These are phyloP conservation scores for Julus scanicus DNA, from an alignment of 2,888 invertebrate genomes.

Conservation along the genomic window DNA sequence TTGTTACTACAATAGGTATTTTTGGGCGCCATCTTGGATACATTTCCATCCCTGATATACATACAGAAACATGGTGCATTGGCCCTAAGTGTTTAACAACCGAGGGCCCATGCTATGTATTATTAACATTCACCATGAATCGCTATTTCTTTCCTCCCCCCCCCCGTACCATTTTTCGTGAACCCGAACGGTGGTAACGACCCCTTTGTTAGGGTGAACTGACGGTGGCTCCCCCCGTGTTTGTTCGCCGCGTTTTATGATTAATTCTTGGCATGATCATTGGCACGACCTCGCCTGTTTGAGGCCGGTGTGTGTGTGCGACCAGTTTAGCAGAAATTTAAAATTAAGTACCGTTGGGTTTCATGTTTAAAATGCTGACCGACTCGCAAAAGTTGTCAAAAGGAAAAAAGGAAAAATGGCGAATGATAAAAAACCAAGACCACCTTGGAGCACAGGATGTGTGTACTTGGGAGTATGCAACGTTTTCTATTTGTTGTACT, in stretches of 20 bases:
- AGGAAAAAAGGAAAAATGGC: neutral
- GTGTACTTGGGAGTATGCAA: too few species aligned
- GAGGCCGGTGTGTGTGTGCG: neutral
- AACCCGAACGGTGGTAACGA: slow-evolving; percentile 26
- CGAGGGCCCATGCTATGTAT: too few species aligned
- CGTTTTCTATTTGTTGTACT: too few species aligned
- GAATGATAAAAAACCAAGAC: neutral
- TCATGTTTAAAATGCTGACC: neutral
- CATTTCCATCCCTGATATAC: too few species aligned
- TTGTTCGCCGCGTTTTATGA: neutral
- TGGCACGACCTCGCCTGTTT: neutral
- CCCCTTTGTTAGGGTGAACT: neutral
- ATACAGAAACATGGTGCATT: too few species aligned
- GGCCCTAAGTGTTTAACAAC: too few species aligned
- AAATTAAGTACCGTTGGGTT: neutral
- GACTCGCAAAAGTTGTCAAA: neutral
- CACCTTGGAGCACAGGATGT: slow-evolving; percentile 10
- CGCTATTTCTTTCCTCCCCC: neutral
- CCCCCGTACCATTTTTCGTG: neutral
- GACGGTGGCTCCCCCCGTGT: neutral
- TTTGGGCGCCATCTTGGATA: too few species aligned
- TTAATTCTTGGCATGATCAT: neutral
- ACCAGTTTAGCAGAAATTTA: slow-evolving; percentile 5
- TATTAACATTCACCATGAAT: neutral
- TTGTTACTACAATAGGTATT: too few species aligned